A percentile compares a stretch with the other conserved stretches of the same genome.
phyloP scores from a whole-genome alignment of 1,140 invertebrate species.

The Aphis gossypii region DNA sequence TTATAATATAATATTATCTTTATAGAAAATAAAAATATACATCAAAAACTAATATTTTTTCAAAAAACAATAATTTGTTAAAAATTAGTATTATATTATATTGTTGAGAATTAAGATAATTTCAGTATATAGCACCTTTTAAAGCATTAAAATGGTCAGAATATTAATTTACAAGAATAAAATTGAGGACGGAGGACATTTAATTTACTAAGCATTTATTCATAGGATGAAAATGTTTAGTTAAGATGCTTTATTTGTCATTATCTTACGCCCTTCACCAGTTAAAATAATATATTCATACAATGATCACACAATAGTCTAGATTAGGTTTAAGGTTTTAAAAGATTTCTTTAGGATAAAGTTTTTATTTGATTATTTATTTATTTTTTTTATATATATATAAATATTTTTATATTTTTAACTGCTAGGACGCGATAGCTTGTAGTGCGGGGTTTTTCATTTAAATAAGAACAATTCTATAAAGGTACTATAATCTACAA shows the following conservation, averaged over 20 bases:
- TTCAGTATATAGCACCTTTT: neutral
- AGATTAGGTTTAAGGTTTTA: neutral
- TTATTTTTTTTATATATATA: neutral
- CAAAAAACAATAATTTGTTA: neutral
- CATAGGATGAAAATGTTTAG: conserved; percentile 26
- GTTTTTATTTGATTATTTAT: neutral
- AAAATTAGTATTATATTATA: neutral
- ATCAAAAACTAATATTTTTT: neutral
- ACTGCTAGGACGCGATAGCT: neutral
- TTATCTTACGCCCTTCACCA: neutral
- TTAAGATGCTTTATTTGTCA: conserved; percentile 24
- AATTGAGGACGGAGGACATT: neutral
- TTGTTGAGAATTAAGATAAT: conserved; percentile 4
- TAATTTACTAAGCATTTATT: conserved; percentile 31
- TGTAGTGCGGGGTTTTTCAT: neutral
- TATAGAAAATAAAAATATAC: neutral
- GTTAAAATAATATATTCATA: conserved; percentile 32
- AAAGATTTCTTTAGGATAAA: neutral
- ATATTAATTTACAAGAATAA: neutral
- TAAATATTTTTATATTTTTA: neutral
- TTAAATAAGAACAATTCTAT: neutral
- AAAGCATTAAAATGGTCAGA: neutral
- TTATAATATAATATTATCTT: neutral
- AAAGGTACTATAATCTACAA: neutral
- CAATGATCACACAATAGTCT: conserved; percentile 19